Evolutionary conservation across 2,113 vertebrate genomes (phyloP), one percentile per base, ranked within the genome.

Genomic region (Syngnathus typhle): DNA sequence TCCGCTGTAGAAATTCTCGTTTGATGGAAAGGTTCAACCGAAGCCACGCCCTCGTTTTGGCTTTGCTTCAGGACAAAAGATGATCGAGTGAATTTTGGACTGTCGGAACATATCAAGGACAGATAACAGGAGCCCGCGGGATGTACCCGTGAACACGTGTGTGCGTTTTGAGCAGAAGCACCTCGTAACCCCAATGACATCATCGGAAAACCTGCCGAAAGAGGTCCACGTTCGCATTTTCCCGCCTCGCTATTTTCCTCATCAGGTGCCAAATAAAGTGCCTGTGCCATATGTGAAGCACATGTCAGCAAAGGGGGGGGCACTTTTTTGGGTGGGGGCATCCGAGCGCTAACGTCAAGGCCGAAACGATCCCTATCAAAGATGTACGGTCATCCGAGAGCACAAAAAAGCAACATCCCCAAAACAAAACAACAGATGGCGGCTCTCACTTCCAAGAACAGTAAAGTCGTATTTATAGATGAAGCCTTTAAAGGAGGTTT

Each of bases 391-490:
- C 51, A 32, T 32, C 27, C 2, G 27, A 32, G 52, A 68, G 70
- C 54, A 19, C 10, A 55, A 70, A 73, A 80, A 63, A 74, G 65
- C 73, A 75, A 76, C 68, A 67, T 65, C 59, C 18, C 5, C 67
- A 73, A 67, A 75, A 82, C 71, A 78, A 77, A 61, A 84, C 74
- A 85, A 69, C 83, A 87, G 83, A 83, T 81, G 76, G 80, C 62
- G 65, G 60, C 55, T 69, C 23, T 5, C 67, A 74, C 68, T 69
- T 80, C 74, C 74, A 74, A 76, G 68, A 75, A 77, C 70, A 76
- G 67, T 62, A 68, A 41, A 51, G 6, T 21, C 49, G 38, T 73
- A 80, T 82, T 82, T 82, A 68, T 79, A 75, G 70, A 75, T 18
- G 19, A 63, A 56, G 41, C n/a, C n/a, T 54, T 67, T 73, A 65